These are phyloP conservation scores for Oxyruncus cristatus DNA, from an alignment of 2,113 vertebrate genomes.

Conservation along the genomic window DNA sequence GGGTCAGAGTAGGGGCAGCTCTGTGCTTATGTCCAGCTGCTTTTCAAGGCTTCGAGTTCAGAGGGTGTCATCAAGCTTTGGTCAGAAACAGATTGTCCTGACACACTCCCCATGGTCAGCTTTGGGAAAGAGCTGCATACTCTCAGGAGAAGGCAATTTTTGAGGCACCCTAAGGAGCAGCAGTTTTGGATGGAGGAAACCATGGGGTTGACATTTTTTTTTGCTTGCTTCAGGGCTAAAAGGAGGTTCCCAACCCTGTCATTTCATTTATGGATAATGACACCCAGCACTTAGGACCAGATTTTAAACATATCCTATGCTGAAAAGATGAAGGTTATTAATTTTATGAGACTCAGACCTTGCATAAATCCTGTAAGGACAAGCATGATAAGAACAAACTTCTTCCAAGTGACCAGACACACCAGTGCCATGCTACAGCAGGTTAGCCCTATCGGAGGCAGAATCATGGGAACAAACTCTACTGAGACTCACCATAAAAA, in stretches of 20 bases:
- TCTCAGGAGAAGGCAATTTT: background rate
- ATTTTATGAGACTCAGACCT: background rate
- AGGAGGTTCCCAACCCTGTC: background rate
- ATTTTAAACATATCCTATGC: background rate
- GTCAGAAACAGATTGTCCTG: background rate
- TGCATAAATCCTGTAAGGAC: conserved; percentile 14
- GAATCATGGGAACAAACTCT: background rate
- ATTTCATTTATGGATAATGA: conserved; percentile 11
- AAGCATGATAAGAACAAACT: background rate
- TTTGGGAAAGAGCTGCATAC: background rate
- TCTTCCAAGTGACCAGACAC: background rate
- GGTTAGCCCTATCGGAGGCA: background rate
- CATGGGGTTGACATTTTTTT: background rate
- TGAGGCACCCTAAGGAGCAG: background rate
- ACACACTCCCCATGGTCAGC: fast-evolving
- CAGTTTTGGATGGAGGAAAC: background rate
- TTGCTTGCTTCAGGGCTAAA: background rate
- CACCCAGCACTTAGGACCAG: background rate
- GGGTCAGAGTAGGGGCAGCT: background rate
- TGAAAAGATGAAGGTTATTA: conserved; percentile 24
- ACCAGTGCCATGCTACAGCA: background rate
- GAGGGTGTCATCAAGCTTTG: background rate
- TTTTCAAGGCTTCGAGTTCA: background rate
- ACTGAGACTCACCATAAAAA: background rate
- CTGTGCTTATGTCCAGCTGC: background rate